Conservation (phyloP, 2,797 vertebrate genomes). For the Enteromius fasciolatus region DNA sequence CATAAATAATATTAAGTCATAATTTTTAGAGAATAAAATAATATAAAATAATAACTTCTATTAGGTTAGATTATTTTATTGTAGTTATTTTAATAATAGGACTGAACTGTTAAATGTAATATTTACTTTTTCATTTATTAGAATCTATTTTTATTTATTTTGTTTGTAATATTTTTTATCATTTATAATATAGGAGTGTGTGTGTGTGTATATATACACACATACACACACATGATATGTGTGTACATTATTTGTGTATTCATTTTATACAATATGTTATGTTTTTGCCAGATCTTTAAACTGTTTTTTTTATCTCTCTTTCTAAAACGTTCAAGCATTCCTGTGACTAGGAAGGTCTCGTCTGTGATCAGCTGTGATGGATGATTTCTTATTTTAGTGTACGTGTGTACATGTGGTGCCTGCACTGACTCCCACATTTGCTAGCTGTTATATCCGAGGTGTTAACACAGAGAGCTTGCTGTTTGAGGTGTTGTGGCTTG, state of each 20-base stretch:
- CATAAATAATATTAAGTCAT: neutral
- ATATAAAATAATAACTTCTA: too few relatives aligned
- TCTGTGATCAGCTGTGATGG: constrained; percentile 27
- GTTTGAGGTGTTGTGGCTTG: constrained; percentile 28
- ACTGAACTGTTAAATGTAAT: neutral
- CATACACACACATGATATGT: too few relatives aligned
- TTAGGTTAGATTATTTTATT: neutral
- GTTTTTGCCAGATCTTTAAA: too few relatives aligned
- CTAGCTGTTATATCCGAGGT: constrained; percentile 51
- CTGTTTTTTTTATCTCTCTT: neutral
- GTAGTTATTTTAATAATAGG: neutral
- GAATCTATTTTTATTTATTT: neutral
- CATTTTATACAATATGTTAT: too few relatives aligned
- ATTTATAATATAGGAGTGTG: too few relatives aligned
- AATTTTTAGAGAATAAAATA: neutral
- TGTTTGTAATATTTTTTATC: neutral
- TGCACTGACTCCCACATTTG: constrained; percentile 36
- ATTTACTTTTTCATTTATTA: neutral
- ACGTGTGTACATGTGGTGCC: constrained; percentile 41
- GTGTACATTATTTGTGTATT: too few relatives aligned
- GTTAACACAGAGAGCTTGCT: constrained; percentile 28
- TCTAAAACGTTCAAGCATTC: neutral
- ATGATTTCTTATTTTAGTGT: constrained; percentile 26
- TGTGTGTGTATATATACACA: too few relatives aligned
- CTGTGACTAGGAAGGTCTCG: neutral